Percentiles rank a stretch among this genome's conserved stretches.
These are phyloP conservation scores for Phycodurus eques DNA, from an alignment of 2,113 vertebrate genomes.

Conservation along the genomic window DNA sequence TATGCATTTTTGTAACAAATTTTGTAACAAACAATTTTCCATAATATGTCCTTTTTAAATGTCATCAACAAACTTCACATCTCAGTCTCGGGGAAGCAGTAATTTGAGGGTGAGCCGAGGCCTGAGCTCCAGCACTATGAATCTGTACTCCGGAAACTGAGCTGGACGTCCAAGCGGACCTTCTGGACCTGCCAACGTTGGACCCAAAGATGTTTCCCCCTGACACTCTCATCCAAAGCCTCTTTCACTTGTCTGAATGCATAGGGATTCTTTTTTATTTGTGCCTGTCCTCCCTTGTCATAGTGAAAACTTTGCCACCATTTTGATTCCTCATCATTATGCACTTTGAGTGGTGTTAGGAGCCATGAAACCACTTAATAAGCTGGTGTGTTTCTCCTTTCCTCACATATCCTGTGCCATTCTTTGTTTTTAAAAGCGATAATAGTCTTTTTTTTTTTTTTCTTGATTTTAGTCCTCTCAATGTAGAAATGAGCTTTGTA, in stretches of 20 bases:
- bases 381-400: neutral
- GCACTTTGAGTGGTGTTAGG: conserved; percentile 30
- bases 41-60: neutral
- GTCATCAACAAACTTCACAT: neutral
- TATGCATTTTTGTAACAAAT: neutral
- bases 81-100: conserved; percentile 22
- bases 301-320: neutral
- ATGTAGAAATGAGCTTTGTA: neutral
- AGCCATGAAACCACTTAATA: conserved; percentile 19
- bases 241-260: neutral
- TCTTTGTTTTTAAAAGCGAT: conserved; percentile 18
- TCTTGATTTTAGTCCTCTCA: conserved; percentile 6
- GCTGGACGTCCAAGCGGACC: conserved; percentile 1
- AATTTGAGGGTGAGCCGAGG: conserved; percentile 67
- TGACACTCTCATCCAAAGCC: conserved; percentile 25
- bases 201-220: conserved; percentile 36
- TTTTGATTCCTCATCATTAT: conserved; percentile 4
- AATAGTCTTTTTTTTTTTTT: conserved; percentile 15
- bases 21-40: neutral
- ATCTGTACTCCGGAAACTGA: conserved; percentile 73
- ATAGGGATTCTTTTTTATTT: neutral
- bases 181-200: neutral
- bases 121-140: conserved; percentile 78
- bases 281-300: neutral
- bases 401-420: conserved; percentile 49